Base-by-base conservation (phyloP, 2,888 invertebrate species). In the Rhingia campestris region DNA sequence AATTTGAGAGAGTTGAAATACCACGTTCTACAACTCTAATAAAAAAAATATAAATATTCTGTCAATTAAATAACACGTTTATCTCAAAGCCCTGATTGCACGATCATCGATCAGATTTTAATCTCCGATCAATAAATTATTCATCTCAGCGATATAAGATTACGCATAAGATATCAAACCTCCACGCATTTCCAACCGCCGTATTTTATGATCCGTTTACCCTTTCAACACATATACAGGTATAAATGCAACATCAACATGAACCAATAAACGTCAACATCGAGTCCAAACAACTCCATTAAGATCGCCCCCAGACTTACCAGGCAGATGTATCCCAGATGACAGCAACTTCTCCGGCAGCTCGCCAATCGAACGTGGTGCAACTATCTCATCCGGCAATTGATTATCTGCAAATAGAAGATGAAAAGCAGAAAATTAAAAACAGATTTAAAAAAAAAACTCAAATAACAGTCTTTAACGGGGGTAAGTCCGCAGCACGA, bases 241-340 rank as follows among this genome's bases (percentile, higher is more conserved):
- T 22, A 22, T 22, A 22, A 22, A 22, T 22, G 22, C 12, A 33
- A n/a, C 33, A 7, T 10, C 0, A 56, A 37, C 37, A 5, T 47
- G 37, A 45, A 32, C 61, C 69, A 61, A 69, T 59, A 69, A 59
- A 77, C 41, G 61, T 70, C 76, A 61, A n/a, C 49, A 2, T 9
- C 22, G 33, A 12, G 35, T 37, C 3, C 9, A 49, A 45, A 61
- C 35, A 41, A 56, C 58, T 49, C 67, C 51, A 69, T 76, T 69
- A 37, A 6, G 0, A 30, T 37, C 63, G 51, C 56, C 56, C 72
- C 69, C 54, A 66, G 56, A 88, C 92, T 92, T 92, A 95, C 95
- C 95, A 91, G 95, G 95, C 89, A 95, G 92, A 90, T 94, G 93
- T 88, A 95, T 93, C 87, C 95, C 95, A 86, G 94, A 94, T 92